These are phyloP conservation scores for Oopsacas minuta DNA, from an alignment of 37 sponge, comb jelly and placozoan genomes.

Conservation along the genomic window DNA sequence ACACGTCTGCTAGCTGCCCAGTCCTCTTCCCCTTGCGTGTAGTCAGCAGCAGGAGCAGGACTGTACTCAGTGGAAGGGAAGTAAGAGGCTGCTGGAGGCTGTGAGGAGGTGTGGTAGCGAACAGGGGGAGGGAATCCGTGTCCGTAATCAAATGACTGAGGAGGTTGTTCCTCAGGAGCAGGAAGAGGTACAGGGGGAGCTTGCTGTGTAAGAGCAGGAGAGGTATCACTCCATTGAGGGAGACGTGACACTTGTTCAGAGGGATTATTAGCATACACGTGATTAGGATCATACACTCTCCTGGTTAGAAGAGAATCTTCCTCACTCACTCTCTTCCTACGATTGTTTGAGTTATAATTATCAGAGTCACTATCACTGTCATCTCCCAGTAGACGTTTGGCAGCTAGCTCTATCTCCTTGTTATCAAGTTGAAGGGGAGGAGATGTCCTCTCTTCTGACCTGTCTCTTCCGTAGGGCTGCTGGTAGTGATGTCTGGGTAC, in stretches of 20 bases:
- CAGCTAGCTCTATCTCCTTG: neutral
- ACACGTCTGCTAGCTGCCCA: neutral
- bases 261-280: neutral
- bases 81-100: neutral
- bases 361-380: neutral
- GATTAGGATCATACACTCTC: neutral
- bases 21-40: neutral
- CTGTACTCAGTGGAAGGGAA: neutral
- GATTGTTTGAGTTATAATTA: neutral
- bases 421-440: neutral
- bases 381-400: neutral
- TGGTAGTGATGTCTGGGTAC: conserved; percentile 15
- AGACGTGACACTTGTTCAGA: neutral
- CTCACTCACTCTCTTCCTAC: neutral
- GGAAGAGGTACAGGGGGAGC: neutral
- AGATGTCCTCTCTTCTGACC: neutral
- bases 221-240: neutral
- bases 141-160: conserved; percentile 12
- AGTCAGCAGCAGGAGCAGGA: neutral
- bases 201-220: neutral
- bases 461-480: conserved; percentile 12
- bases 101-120: neutral
- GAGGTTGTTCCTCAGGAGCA: neutral
- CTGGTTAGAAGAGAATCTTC: neutral
- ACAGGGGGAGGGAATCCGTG: conserved; percentile 9